Base-by-base conservation (phyloP, 2,113 vertebrate species). In the Callospermophilus lateralis region DNA sequence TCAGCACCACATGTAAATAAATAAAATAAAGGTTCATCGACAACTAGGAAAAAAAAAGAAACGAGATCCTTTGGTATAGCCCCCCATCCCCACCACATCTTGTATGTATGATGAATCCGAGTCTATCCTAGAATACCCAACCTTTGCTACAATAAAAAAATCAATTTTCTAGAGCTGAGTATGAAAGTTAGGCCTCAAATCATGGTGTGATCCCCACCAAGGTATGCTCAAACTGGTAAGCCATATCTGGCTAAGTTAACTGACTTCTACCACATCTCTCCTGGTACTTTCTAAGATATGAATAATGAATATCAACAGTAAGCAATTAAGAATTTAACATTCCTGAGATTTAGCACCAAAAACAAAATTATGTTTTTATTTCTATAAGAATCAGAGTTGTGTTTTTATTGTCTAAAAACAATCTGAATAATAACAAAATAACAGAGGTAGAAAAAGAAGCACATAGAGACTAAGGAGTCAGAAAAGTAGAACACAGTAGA, bases 401-500 rank as follows among this genome's bases (percentile, higher is more conserved):
- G 22, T 53, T 67, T 83, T 78, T n/a, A 48, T 55, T 78, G 26
- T 73, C 37, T 91, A 45, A 91, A 77, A 92, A 84, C 7, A 91
- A 30, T 55, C 34, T 89, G 61, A 24, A 19, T 65, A 77, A 87
- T 19, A 48, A 17, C n/a, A 74, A 68, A 9, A 28, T 34, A 53
- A 84, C 4, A 87, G 1, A 70, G 20, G 16, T 1, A 39, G 45
- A 67, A 45, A 63, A 42, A 65, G 13, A 85, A 55, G 19, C 11
- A n/a, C 88, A 53, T 6, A 80, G 55, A 58, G 4, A 68, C 16
- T 76, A 79, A 84, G 24, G 12, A 91, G 19, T 83, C 61, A 91
- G 53, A 89, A 65, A 96, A 84, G 72, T 1, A 61, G 24, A 95
- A 85, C 68, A 85, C 48, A 93, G 39, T 4, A 96, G 32, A 84